phyloP scores from a whole-genome alignment of 2,113 vertebrate species.

The Lipophrys pholis region DNA sequence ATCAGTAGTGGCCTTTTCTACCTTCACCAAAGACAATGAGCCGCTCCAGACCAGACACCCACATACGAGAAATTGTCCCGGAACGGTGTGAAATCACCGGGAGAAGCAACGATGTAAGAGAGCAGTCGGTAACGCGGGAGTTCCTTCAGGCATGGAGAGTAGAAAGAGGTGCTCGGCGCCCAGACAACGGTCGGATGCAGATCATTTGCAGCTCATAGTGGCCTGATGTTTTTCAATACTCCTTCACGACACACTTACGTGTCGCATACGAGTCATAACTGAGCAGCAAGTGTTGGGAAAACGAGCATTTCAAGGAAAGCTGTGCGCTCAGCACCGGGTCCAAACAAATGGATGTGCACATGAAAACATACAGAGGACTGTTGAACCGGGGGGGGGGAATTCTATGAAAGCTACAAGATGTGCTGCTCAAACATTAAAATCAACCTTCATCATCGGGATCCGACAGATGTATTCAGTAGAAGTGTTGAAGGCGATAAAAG shows the following conservation, averaged over 20 bases:
- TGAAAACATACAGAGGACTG: slow-evolving; percentile 40
- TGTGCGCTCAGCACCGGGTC: slow-evolving; percentile 26
- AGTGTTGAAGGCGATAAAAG: slow-evolving; percentile 9
- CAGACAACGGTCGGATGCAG: not conserved
- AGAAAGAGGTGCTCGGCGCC: not conserved
- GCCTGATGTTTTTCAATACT: slow-evolving; percentile 15
- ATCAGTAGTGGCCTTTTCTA: slow-evolving; percentile 40
- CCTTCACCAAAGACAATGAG: slow-evolving; percentile 32
- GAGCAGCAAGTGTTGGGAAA: too few relatives aligned
- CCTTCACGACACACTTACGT: not conserved
- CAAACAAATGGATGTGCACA: slow-evolving; percentile 47
- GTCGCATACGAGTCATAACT: too few relatives aligned
- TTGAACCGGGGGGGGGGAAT: slow-evolving; percentile 3
- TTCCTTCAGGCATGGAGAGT: too few relatives aligned
- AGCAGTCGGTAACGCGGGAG: too few relatives aligned
- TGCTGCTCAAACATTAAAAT: slow-evolving; percentile 15
- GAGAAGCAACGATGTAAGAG: too few relatives aligned
- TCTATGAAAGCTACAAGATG: slow-evolving; percentile 10
- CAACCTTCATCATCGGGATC: slow-evolving; percentile 16
- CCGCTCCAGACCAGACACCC: slow-evolving; percentile 27
- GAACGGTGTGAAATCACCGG: slow-evolving; percentile 33
- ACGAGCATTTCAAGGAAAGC: slow-evolving; percentile 4
- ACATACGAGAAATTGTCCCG: slow-evolving; percentile 13
- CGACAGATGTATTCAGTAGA: slow-evolving; percentile 5
- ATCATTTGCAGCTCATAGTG: slow-evolving; percentile 17